Conservation (phyloP, 1,140 invertebrate genomes). For the Brachionus asplanchnoidis region DNA sequence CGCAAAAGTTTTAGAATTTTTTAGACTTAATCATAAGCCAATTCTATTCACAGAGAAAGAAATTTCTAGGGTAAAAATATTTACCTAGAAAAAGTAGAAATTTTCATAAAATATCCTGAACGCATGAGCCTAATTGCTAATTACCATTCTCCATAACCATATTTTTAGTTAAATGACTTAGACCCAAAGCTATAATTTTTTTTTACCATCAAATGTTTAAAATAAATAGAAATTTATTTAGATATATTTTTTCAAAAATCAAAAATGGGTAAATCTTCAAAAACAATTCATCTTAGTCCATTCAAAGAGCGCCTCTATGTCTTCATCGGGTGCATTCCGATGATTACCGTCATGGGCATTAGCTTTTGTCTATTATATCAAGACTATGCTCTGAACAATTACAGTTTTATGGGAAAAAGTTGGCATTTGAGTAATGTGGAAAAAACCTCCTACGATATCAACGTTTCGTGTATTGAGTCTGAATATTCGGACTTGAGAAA, state of each 20-base stretch:
- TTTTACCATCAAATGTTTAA: background rate
- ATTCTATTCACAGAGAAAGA: background rate
- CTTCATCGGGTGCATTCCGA: background rate
- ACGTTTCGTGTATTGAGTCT: background rate
- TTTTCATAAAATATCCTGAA: background rate
- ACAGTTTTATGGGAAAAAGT: background rate
- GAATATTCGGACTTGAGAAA: background rate
- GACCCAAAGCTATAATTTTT: background rate
- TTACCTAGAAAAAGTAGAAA: background rate
- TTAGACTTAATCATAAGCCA: background rate
- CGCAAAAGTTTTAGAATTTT: background rate
- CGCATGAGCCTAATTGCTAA: background rate
- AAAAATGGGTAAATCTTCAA: background rate
- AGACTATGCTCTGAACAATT: background rate
- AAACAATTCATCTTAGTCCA: background rate
- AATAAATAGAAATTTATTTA: background rate
- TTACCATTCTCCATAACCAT: background rate
- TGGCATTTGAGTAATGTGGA: conserved; percentile 34
- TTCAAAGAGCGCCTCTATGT: background rate
- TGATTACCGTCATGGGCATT: background rate
- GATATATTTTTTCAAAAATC: background rate
- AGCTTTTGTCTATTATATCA: background rate
- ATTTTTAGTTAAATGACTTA: background rate
- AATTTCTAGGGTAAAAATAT: background rate
- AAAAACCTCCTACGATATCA: conserved; percentile 4